phyloP scores from a whole-genome alignment of 2,888 invertebrate species.

The Tipula unca region DNA sequence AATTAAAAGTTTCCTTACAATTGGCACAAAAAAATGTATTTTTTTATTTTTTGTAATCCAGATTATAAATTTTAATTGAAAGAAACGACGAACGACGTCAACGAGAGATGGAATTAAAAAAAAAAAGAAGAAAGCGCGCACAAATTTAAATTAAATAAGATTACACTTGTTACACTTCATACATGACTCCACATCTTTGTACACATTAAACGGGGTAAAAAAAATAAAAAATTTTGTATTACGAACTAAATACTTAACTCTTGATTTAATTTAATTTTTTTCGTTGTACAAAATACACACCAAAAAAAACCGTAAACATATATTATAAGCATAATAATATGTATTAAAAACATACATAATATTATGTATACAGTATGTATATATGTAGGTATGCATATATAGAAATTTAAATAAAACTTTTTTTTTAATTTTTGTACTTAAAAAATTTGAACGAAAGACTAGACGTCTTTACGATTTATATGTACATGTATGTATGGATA shows the following conservation, averaged over 20 bases:
- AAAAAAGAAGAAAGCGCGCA: not conserved
- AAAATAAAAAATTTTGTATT: not conserved
- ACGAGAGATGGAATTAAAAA: not conserved
- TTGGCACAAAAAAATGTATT: not conserved
- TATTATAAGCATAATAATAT: not conserved
- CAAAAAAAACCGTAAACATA: not conserved
- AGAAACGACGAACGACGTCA: not conserved
- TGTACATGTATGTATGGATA: not conserved
- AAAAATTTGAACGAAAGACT: not conserved
- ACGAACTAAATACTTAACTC: not conserved
- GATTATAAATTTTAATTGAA: constrained; percentile 14
- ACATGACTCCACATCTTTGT: not conserved
- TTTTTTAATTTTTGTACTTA: not conserved
- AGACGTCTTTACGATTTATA: not conserved
- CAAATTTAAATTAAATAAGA: constrained; percentile 9
- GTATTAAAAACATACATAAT: not conserved
- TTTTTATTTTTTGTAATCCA: not conserved
- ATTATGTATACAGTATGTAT: too few relatives aligned
- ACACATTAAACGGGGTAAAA: constrained; percentile 1
- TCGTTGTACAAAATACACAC: not conserved
- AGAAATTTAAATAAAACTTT: not conserved
- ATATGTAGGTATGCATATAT: not conserved
- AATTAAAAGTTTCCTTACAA: not conserved
- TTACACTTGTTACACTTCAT: constrained; percentile 14
- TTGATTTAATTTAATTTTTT: constrained; percentile 2